phyloP scores from a whole-genome alignment of 2,888 invertebrate species.

The Geophilus truncorum region DNA sequence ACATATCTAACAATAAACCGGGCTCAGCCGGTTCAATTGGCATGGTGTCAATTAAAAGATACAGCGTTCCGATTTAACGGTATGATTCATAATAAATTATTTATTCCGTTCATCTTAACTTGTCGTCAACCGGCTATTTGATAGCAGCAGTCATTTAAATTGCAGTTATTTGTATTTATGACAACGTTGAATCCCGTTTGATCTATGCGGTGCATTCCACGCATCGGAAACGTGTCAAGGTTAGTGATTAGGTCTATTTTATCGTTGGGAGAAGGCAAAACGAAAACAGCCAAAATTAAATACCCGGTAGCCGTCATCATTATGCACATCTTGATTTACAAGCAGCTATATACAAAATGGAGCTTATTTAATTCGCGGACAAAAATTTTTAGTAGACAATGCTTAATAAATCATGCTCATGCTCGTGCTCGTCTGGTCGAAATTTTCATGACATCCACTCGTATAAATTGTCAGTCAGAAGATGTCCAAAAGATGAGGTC shows the following conservation, averaged over 20 bases:
- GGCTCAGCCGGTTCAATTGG: not conserved
- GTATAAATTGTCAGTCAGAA: not conserved
- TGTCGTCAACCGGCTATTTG: not conserved
- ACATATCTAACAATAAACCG: not conserved
- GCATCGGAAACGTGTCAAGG: not conserved
- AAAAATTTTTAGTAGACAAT: not conserved
- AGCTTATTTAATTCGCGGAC: not conserved
- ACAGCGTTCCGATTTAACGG: too few relatives aligned
- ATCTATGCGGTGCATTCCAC: not conserved
- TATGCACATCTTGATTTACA: not conserved
- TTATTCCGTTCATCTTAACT: not conserved
- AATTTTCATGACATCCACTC: not conserved
- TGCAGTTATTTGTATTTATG: not conserved
- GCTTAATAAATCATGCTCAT: not conserved
- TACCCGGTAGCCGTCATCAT: not conserved
- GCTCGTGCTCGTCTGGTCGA: not conserved
- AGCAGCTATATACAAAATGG: not conserved
- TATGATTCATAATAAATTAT: too few relatives aligned
- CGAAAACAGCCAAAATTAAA: not conserved
- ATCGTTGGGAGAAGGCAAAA: not conserved
- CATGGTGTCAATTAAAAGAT: not conserved
- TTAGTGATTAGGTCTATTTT: not conserved
- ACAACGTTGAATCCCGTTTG: not conserved
- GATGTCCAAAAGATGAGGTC: constrained; percentile 6
- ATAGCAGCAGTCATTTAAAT: not conserved